phyloP scores from a whole-genome alignment of 2,888 invertebrate genomes.

The Tachystola acroxantha region DNA sequence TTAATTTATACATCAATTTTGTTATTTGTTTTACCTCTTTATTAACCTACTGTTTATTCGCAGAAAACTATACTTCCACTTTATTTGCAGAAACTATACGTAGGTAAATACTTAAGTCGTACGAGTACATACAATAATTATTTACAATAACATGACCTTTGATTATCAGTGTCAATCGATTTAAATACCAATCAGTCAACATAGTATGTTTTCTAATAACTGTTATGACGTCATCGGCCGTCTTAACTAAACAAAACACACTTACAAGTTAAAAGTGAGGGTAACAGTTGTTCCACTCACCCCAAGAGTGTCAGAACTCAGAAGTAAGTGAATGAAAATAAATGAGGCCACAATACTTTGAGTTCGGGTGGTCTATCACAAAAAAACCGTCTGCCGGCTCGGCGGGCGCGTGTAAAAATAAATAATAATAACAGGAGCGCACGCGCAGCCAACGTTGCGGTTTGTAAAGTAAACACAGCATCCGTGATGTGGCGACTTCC shows the following conservation, averaged over 20 bases:
- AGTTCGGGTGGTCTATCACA: slow-evolving; percentile 58
- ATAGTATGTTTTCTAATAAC: no score
- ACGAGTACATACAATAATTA: no score
- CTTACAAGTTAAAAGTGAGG: slow-evolving; percentile 1
- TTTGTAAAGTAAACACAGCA: slow-evolving; percentile 63
- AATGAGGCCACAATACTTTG: slow-evolving; percentile 19
- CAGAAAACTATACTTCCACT: no score
- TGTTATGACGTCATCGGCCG: no score
- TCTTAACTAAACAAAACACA: background rate
- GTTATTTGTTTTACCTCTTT: no score
- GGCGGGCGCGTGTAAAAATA: slow-evolving; percentile 54
- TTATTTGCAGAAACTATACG: no score
- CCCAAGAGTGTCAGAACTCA: slow-evolving; percentile 12
- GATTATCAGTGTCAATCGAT: no score
- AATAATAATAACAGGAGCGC: slow-evolving; percentile 62
- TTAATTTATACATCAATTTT: no score
- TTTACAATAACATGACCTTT: no score
- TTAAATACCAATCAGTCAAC: no score
- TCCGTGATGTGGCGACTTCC: slow-evolving; percentile 60
- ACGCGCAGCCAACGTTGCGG: slow-evolving; percentile 53
- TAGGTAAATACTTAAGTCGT: no score
- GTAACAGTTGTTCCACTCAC: slow-evolving; percentile 2
- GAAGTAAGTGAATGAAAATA: slow-evolving; percentile 19
- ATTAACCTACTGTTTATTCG: no score
- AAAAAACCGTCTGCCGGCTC: slow-evolving; percentile 26